Conservation (phyloP, 2,113 vertebrate genomes). For the Antechinus stuartii region DNA sequence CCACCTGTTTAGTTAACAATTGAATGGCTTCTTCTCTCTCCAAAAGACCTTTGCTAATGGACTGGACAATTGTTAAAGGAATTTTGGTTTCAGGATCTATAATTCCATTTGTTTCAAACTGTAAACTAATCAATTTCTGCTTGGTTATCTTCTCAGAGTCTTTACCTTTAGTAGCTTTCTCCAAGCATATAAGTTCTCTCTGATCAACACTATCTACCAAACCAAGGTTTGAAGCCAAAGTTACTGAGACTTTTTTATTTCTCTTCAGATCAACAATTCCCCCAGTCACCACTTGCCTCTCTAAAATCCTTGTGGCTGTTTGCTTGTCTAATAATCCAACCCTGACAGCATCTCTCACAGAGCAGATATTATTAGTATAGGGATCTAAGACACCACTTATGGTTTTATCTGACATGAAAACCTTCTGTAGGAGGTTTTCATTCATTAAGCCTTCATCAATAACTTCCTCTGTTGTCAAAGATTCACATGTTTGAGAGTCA, state of each 20-base stretch:
- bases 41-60: conserved; percentile 88
- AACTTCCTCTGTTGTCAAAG: conserved; percentile 90
- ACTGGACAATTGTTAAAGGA: conserved; percentile 85
- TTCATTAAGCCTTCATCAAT: conserved; percentile 91
- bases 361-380: conserved; percentile 83
- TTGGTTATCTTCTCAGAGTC: conserved; percentile 80
- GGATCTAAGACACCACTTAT: conserved; percentile 92
- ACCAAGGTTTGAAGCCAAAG: conserved; percentile 92
- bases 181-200: conserved; percentile 88
- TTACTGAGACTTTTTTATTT: conserved; percentile 93
- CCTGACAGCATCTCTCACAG: conserved; percentile 89
- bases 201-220: conserved; percentile 86
- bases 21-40: conserved; percentile 83
- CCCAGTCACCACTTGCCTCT: conserved; percentile 94
- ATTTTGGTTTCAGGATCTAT: conserved; percentile 88
- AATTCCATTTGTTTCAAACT: conserved; percentile 93
- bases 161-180: conserved; percentile 93
- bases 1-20: conserved; percentile 90
- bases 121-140: conserved; percentile 88
- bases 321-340: conserved; percentile 91
- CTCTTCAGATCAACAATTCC: conserved; percentile 93
- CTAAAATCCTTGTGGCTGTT: conserved; percentile 89
- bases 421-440: conserved; percentile 91
- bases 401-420: conserved; percentile 90
- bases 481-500: conserved; percentile 85